Conservation (phyloP, 1,140 invertebrate genomes). For the Bombus huntii region DNA sequence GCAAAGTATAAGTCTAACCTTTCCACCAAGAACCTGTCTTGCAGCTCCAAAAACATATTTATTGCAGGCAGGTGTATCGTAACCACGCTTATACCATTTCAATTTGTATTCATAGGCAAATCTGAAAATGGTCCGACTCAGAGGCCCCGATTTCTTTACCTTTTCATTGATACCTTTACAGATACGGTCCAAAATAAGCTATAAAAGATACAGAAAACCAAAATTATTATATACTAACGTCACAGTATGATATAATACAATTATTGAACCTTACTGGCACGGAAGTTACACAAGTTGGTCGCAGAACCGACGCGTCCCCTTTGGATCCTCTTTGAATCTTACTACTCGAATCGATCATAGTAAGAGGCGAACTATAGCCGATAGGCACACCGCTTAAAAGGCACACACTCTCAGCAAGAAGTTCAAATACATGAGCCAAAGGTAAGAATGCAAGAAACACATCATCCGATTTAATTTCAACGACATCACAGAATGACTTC, state of each 20-base stretch:
- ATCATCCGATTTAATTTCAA: conserved; percentile 89
- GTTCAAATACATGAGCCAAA: conserved; percentile 98
- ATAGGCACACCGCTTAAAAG: conserved; percentile 94
- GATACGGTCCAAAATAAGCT: conserved; percentile 97
- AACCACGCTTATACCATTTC: conserved; percentile 92
- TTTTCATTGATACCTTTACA: conserved; percentile 97
- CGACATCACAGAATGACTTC: conserved; percentile 92
- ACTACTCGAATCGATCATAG: conserved; percentile 96
- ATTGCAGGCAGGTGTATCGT: conserved; percentile 92
- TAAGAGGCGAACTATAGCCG: conserved; percentile 97
- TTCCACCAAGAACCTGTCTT: conserved; percentile 92
- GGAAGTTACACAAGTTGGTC: conserved; percentile 96
- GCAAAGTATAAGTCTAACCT: conserved; percentile 92
- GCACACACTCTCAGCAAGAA: conserved; percentile 90
- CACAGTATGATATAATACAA: neutral
- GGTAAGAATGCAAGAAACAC: conserved; percentile 97
- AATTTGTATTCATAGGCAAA: conserved; percentile 96
- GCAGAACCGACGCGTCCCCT: conserved; percentile 94
- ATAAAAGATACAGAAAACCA: conserved; percentile 70
- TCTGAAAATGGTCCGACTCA: conserved; percentile 92
- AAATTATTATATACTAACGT: neutral
- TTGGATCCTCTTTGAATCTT: conserved; percentile 96
- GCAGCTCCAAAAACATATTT: conserved; percentile 84
- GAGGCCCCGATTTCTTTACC: conserved; percentile 89
- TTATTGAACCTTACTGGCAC: conserved; percentile 90